These are phyloP conservation scores for Apamea monoglypha DNA, from an alignment of 2,888 invertebrate genomes.

Conservation along the genomic window DNA sequence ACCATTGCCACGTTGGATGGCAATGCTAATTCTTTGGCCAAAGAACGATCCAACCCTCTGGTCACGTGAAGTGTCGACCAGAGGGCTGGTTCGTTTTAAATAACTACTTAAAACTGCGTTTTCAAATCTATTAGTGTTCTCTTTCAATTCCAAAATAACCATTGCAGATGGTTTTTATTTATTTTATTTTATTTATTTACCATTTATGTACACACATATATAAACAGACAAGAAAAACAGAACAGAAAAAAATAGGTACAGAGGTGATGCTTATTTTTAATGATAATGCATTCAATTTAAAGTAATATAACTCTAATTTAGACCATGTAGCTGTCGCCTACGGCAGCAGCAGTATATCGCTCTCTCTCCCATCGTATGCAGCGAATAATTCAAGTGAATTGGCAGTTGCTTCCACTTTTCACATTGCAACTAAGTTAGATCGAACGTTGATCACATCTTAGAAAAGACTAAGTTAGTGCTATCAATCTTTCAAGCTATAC, in stretches of 20 bases:
- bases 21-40: too few relatives aligned
- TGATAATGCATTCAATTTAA: neutral
- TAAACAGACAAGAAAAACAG: too few relatives aligned
- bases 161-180: too few relatives aligned
- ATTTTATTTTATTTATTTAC: too few relatives aligned
- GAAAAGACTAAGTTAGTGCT: neutral
- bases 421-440: conserved; percentile 28
- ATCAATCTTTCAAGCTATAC: neutral
- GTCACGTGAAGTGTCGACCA: too few relatives aligned
- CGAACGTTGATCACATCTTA: conserved; percentile 28
- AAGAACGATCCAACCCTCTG: too few relatives aligned
- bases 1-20: too few relatives aligned
- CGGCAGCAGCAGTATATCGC: neutral
- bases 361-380: conserved; percentile 28
- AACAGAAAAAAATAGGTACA: too few relatives aligned
- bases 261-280: too few relatives aligned
- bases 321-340: neutral
- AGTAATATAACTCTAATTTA: neutral
- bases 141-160: neutral
- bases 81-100: neutral
- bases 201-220: too few relatives aligned
- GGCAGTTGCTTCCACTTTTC: conserved; percentile 40
- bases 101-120: neutral
- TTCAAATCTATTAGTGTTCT: neutral
- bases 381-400: conserved; percentile 34